Percentiles rank a stretch among this genome's conserved stretches.
Conservation (phyloP, 2,797 vertebrate genomes). For the Tapera naevia region DNA sequence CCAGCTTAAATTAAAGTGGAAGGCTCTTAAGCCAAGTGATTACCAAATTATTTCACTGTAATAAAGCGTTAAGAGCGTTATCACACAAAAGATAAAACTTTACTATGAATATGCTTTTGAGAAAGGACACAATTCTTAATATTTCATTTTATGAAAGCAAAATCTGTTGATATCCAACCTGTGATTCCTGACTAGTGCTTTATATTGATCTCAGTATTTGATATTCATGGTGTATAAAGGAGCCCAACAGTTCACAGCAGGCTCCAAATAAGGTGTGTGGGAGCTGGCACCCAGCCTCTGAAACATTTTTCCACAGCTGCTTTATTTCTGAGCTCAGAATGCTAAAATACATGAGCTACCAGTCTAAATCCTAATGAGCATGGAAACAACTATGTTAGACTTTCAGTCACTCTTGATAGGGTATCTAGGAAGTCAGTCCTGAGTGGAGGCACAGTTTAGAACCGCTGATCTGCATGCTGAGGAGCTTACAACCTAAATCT, state of each 20-base stretch:
- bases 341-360: not conserved
- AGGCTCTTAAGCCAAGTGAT: conserved; percentile 20
- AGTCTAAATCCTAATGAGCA: not conserved
- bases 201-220: not conserved
- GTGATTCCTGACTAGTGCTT: not conserved
- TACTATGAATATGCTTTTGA: not conserved
- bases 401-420: not conserved
- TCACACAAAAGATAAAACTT: conserved; percentile 31
- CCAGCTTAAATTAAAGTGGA: not conserved
- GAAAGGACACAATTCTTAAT: not conserved
- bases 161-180: not conserved
- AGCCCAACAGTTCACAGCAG: not conserved
- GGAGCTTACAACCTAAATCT: not conserved
- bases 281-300: not conserved
- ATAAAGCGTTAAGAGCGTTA: conserved; percentile 32
- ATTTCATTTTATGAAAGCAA: not conserved
- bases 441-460: not conserved
- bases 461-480: not conserved
- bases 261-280: not conserved
- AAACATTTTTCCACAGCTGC: not conserved
- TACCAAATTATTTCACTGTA: conserved; percentile 24
- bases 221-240: not conserved
- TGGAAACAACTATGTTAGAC: not conserved
- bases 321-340: not conserved
- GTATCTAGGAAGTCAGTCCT: not conserved